Percentiles rank a stretch among this genome's conserved stretches.
These are phyloP conservation scores for Agrotis exclamationis DNA, from an alignment of 2,888 invertebrate genomes.

Conservation along the genomic window DNA sequence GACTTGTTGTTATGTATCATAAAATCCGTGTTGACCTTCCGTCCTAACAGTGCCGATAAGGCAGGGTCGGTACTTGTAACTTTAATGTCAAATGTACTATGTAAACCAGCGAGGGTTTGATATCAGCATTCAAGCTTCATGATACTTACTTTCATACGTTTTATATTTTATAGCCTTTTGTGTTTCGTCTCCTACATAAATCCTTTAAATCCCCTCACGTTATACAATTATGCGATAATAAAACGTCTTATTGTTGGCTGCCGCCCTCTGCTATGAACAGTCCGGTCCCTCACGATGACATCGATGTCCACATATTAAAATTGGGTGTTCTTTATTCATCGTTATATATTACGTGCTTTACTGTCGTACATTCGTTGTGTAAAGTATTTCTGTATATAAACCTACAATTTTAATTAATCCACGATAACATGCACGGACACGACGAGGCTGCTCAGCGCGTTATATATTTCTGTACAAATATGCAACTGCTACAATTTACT, in stretches of 20 bases:
- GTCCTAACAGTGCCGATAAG: slow-evolving; percentile 60
- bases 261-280: slow-evolving; percentile 40
- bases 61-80: slow-evolving; percentile 60
- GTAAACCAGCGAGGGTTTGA: slow-evolving; percentile 57
- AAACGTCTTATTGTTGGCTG: slow-evolving; percentile 48
- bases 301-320: slow-evolving; percentile 26
- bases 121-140: slow-evolving; percentile 53
- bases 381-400: slow-evolving; percentile 56
- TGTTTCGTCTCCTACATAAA: slow-evolving; percentile 48
- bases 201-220: slow-evolving; percentile 45
- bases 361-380: slow-evolving; percentile 26
- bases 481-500: slow-evolving; percentile 76
- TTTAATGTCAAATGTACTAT: slow-evolving; percentile 63
- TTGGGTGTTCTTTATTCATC: slow-evolving; percentile 44
- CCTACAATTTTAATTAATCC: slow-evolving; percentile 67
- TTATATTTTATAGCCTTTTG: slow-evolving; percentile 59
- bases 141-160: slow-evolving; percentile 57
- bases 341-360: slow-evolving; percentile 50
- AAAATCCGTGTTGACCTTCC: slow-evolving; percentile 66
- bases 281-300: slow-evolving; percentile 8
- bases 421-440: slow-evolving; percentile 67
- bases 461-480: slow-evolving; percentile 73
- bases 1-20: slow-evolving; percentile 60
- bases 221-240: slow-evolving; percentile 53
- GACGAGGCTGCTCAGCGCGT: slow-evolving; percentile 41